These are phyloP conservation scores for Acanthococcus lagerstroemiae DNA, from an alignment of 2,888 invertebrate genomes.

Conservation along the genomic window DNA sequence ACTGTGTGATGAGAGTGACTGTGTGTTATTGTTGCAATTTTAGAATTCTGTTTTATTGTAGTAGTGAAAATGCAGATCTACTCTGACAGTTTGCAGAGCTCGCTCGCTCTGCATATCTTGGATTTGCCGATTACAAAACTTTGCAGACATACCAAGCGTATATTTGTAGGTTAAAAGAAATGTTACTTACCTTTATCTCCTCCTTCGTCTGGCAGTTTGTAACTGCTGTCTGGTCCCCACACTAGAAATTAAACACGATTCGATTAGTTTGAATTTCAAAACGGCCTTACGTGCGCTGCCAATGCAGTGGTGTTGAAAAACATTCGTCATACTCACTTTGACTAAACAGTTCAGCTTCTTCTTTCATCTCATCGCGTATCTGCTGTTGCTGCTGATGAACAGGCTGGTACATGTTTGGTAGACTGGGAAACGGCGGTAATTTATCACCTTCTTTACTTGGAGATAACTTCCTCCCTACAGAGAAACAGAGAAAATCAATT, in stretches of 20 bases:
- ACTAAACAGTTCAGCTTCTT: constrained; percentile 53
- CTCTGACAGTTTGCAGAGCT: too few relatives aligned
- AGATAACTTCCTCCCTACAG: constrained; percentile 36
- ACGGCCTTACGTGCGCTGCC: background rate
- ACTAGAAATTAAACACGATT: constrained; percentile 41
- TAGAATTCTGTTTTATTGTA: too few relatives aligned
- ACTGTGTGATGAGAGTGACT: too few relatives aligned
- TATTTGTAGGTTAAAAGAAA: too few relatives aligned
- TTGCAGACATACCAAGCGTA: too few relatives aligned
- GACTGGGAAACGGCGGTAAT: constrained; percentile 36
- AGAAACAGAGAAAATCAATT: too few relatives aligned
- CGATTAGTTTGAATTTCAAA: background rate
- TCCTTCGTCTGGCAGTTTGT: constrained; percentile 57
- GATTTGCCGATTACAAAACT: too few relatives aligned
- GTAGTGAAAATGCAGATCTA: too few relatives aligned
- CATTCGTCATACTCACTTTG: constrained; percentile 45
- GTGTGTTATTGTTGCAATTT: too few relatives aligned
- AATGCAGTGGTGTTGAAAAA: background rate
- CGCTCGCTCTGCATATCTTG: too few relatives aligned
- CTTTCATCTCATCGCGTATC: constrained; percentile 44
- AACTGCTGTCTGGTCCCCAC: constrained; percentile 51
- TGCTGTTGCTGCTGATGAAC: constrained; percentile 42
- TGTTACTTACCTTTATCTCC: constrained; percentile 49
- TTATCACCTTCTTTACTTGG: constrained; percentile 37
- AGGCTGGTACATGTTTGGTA: constrained; percentile 37